Conservation (phyloP, 2,797 vertebrate genomes). For the Lophius americanus region DNA sequence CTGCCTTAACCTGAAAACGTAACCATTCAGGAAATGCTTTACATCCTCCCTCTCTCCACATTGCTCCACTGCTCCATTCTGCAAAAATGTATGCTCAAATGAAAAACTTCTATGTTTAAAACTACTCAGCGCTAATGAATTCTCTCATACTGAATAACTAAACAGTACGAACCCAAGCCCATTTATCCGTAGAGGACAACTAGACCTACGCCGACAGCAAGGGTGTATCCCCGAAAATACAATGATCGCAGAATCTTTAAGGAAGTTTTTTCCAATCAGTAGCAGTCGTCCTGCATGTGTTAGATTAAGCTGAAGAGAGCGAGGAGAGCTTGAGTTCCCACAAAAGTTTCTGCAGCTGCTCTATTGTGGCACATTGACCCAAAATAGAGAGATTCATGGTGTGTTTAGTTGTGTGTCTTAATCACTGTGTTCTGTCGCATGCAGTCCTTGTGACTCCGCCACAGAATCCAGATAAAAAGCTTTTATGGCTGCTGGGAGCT, state of each 20-base stretch:
- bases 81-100: slow-evolving; percentile 2
- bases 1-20: slow-evolving; percentile 60
- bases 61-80: slow-evolving; percentile 18
- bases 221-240: too few relatives aligned
- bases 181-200: not conserved
- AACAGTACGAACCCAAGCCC: not conserved
- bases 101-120: slow-evolving; percentile 14
- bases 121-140: not conserved
- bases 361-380: slow-evolving; percentile 31
- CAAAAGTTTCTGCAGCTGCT: slow-evolving; percentile 42
- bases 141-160: not conserved
- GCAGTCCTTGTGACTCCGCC: slow-evolving; percentile 71
- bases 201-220: too few relatives aligned
- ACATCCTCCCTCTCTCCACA: slow-evolving; percentile 48
- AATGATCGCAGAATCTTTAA: slow-evolving; percentile 12
- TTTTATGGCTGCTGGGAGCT: slow-evolving; percentile 9
- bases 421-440: slow-evolving; percentile 55
- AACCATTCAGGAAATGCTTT: slow-evolving; percentile 72
- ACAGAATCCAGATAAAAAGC: slow-evolving; percentile 53
- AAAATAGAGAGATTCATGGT: slow-evolving; percentile 56
- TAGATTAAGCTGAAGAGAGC: slow-evolving; percentile 23
- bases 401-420: slow-evolving; percentile 50
- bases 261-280: not conserved
- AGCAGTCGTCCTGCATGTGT: too few relatives aligned
- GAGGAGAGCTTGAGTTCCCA: not conserved